Base-by-base conservation (phyloP, 1,140 invertebrate species). In the Phthorimaea operculella region DNA sequence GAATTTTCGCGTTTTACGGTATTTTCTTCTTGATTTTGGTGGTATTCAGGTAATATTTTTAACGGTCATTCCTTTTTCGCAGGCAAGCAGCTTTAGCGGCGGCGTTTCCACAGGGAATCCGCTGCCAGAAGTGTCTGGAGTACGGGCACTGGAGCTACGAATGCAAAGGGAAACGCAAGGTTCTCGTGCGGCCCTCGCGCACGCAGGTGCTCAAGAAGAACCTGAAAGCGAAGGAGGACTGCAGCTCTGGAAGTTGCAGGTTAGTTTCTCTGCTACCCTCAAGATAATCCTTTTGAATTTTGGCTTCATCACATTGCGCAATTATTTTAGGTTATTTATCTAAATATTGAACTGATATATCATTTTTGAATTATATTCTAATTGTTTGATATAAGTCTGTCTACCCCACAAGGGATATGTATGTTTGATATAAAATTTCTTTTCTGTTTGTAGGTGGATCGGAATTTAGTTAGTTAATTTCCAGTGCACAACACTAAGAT, bases 101-200 rank as follows among this genome's bases (percentile, higher is more conserved):
- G 9, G 87, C 90, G 5, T 90, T 89, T 76, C 90, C 91, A 7
- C 88, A 91, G 76, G 90, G 89, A 44, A 88, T 94, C 57, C 88
- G 92, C 45, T 98, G 96, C 75, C 95, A 97, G 73, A 98, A 97
- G 85, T 98, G 96, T 77, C 83, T 96, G 42, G 92, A 96, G 78
- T 90, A 91, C 68, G 95, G 95, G 0, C 96, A 98, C 74, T 97
- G 94, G 94, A 96, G 93, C 53, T 98, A 94, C 65, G 93, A 97
- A 78, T 98, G 96, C 74, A 94, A 90, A 63, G 93, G 92, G n/a
- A 95, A 96, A 85, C 86, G 94, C 47, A 97, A 97, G 83, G 94
- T 93, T 79, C 86, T 96, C 10, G 90, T 95, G 55, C 88, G 95
- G 61, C 89, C 90, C 34, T 96, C 95, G 1, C 88, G 95, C 49